These are phyloP conservation scores for Chaetorhynchus papuensis DNA, from an alignment of 2,113 vertebrate species.

Conservation along the genomic window DNA sequence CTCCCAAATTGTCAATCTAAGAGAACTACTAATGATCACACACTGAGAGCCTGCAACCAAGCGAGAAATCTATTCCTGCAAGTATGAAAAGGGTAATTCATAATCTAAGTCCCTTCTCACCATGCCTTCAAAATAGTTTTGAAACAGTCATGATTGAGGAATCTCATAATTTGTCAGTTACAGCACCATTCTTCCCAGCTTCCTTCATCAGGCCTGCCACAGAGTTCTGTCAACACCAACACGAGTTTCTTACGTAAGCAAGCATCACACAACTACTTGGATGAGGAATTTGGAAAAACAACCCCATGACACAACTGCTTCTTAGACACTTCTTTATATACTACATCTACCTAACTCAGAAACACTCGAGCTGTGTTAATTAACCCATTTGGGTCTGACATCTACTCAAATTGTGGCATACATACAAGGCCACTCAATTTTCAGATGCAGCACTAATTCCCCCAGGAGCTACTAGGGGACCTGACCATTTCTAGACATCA, in stretches of 20 bases:
- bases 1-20: conserved; percentile 49
- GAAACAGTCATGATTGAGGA: not conserved
- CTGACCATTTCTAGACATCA: not conserved
- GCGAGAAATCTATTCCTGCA: conserved; percentile 20
- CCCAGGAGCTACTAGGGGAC: not conserved
- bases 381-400: not conserved
- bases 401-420: not conserved
- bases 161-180: not conserved
- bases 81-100: conserved; percentile 50
- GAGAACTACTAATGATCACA: conserved; percentile 55
- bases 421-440: not conserved
- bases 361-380: not conserved
- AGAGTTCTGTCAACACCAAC: not conserved
- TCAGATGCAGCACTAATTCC: not conserved
- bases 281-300: not conserved
- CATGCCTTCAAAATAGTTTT: conserved; percentile 12
- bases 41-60: conserved; percentile 42
- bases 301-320: not conserved
- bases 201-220: not conserved
- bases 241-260: not conserved
- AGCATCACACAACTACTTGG: not conserved
- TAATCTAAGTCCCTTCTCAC: conserved; percentile 14
- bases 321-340: not conserved
- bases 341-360: not conserved
- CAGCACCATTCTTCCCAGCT: not conserved